These are phyloP conservation scores for Cuniculus paca DNA, from an alignment of 2,797 vertebrate species.

Conservation along the genomic window DNA sequence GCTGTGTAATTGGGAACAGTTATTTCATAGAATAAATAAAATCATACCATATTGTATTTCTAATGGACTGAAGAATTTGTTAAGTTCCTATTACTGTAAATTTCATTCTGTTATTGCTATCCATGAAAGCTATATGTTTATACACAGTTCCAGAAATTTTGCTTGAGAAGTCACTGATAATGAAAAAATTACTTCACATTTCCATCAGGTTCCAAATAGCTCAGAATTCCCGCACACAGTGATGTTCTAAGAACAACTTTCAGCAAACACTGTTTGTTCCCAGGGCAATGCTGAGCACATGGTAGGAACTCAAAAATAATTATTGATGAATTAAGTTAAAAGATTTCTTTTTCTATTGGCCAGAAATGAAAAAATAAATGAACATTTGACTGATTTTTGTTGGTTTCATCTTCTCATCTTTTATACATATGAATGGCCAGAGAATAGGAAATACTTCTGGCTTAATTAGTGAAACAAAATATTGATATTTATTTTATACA, in stretches of 20 bases:
- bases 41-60: not conserved
- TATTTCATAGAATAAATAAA: not conserved
- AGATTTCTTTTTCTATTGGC: not conserved
- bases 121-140: not conserved
- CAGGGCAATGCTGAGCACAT: not conserved
- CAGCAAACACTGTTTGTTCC: not conserved
- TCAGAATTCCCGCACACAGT: not conserved
- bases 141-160: constrained; percentile 41
- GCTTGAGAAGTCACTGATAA: not conserved
- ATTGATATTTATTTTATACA: constrained; percentile 20
- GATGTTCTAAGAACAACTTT: not conserved
- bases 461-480: constrained; percentile 36
- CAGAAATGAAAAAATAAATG: constrained; percentile 13
- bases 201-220: constrained; percentile 28
- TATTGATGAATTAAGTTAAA: constrained; percentile 26
- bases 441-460: not conserved
- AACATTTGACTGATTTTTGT: not conserved
- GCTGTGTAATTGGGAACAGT: not conserved
- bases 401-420: constrained; percentile 15
- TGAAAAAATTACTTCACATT: constrained; percentile 38
- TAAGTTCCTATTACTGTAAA: not conserved
- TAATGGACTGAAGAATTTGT: not conserved
- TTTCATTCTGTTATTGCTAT: constrained; percentile 41
- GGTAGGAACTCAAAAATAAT: not conserved
- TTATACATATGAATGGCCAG: not conserved